Evolutionary conservation across 2,113 vertebrate species (phyloP).

Genomic region (Sarotherodon lohbergeri): DNA sequence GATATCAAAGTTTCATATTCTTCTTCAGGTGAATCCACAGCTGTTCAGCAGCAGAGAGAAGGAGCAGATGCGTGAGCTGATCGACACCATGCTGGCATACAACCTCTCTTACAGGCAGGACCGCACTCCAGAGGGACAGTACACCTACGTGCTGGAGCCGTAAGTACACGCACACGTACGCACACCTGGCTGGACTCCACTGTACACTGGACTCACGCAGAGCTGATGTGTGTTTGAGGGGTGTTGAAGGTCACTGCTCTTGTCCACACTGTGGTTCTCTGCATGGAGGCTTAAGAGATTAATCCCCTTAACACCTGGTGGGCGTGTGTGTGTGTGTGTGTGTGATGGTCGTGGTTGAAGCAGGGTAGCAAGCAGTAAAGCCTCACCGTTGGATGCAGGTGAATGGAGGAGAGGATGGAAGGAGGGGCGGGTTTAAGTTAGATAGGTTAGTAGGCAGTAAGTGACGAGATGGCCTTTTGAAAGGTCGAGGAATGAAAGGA

Average conservation of each 20-base stretch:
- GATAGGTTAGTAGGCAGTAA: not conserved
- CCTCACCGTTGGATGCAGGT: not conserved
- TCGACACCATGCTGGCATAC: slow-evolving; percentile 90
- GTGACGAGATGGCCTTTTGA: not conserved
- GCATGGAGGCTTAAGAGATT: slow-evolving; percentile 45
- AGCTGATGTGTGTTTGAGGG: slow-evolving; percentile 9
- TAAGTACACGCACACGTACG: slow-evolving; percentile 71
- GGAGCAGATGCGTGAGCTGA: slow-evolving; percentile 84
- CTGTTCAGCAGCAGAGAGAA: slow-evolving; percentile 92
- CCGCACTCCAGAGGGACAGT: slow-evolving; percentile 86
- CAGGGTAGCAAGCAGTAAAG: not conserved
- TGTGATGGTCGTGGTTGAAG: not conserved
- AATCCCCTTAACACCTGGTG: slow-evolving; percentile 46
- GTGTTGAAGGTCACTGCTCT: slow-evolving; percentile 49
- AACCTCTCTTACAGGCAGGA: slow-evolving; percentile 95
- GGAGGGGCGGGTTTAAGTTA: not conserved
- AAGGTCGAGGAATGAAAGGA: not conserved
- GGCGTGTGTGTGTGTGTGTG: not conserved
- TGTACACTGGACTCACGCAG: not conserved
- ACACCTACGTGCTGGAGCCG: slow-evolving; percentile 87
- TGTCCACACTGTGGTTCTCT: slow-evolving; percentile 25
- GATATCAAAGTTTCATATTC: not conserved
- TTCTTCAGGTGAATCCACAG: slow-evolving; percentile 88
- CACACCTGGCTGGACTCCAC: not conserved
- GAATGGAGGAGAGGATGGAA: not conserved